A percentile compares a stretch with the other conserved stretches of the same genome.
Evolutionary conservation across 1,140 invertebrate genomes (phyloP).

Genomic region (Spodoptera frugiperda): DNA sequence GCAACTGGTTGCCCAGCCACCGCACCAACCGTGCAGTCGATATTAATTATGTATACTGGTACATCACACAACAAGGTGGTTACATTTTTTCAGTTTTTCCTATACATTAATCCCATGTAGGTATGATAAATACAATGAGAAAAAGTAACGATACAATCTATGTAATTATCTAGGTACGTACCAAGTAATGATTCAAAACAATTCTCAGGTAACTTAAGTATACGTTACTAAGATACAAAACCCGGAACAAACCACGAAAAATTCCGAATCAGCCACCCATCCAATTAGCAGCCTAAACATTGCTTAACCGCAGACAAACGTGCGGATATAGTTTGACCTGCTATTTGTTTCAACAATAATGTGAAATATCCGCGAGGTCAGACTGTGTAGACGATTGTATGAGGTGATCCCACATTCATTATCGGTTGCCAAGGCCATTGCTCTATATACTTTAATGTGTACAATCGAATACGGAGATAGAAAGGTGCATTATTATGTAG

Average conservation of each 20-base stretch:
- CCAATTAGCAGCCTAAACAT: slow-evolving; percentile 28
- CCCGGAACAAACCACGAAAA: slow-evolving; percentile 2
- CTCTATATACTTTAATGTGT: slow-evolving; percentile 38
- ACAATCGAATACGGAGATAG: neutral
- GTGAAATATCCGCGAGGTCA: slow-evolving; percentile 59
- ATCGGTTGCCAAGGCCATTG: slow-evolving; percentile 63
- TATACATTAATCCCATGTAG: too few species aligned
- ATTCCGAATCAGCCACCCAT: slow-evolving; percentile 13
- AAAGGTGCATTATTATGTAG: neutral
- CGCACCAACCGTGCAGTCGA: too few species aligned
- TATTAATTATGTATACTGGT: too few species aligned
- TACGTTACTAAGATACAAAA: too few species aligned
- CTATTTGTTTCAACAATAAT: slow-evolving; percentile 59
- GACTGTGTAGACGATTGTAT: slow-evolving; percentile 49
- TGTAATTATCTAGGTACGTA: too few species aligned
- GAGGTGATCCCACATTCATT: slow-evolving; percentile 66
- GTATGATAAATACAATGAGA: too few species aligned
- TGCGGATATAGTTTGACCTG: slow-evolving; percentile 44
- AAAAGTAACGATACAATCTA: too few species aligned
- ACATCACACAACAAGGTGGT: too few species aligned
- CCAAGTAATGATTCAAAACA: too few species aligned
- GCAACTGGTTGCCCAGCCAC: too few species aligned
- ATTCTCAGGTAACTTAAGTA: too few species aligned
- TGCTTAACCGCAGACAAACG: slow-evolving; percentile 10
- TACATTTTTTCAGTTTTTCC: too few species aligned